A percentile compares a stretch with the other conserved stretches of the same genome.
phyloP scores from a whole-genome alignment of 2,797 vertebrate genomes.

The Geotrypetes seraphini region DNA sequence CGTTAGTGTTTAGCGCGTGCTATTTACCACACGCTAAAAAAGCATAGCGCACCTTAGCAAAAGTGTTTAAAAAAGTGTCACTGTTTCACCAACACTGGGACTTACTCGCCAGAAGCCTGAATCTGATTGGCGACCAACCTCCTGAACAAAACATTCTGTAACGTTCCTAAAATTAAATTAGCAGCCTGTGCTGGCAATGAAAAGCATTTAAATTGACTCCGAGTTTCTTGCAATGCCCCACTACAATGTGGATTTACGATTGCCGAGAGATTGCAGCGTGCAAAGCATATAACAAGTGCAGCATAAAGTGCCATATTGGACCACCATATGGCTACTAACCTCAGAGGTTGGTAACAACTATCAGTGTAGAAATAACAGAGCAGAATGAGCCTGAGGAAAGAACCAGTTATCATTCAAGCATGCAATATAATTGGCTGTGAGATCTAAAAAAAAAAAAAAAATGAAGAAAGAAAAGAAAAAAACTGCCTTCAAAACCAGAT shows the following conservation, averaged over 20 bases:
- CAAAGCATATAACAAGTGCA: no score
- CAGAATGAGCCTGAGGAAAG: conserved; percentile 67
- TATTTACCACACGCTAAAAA: no score
- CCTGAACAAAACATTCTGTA: conserved; percentile 34
- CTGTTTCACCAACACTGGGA: no score
- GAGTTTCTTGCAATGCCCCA: conserved; percentile 29
- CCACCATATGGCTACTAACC: conserved; percentile 71
- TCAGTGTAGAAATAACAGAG: conserved; percentile 62
- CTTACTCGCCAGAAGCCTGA: conserved; percentile 35
- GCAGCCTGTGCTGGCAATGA: conserved; percentile 31
- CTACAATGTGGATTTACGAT: conserved; percentile 50
- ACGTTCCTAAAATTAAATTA: conserved; percentile 38
- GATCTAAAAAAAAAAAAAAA: conserved; percentile 56
- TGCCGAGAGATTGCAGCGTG: no score
- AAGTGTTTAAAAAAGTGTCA: no score
- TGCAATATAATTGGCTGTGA: conserved; percentile 69
- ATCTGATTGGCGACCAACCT: conserved; percentile 33
- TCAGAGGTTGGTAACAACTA: conserved; percentile 65
- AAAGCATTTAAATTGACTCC: conserved; percentile 19
- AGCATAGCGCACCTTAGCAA: no score
- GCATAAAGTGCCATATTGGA: conserved; percentile 62
- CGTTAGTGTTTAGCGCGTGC: no score
- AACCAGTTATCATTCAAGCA: conserved; percentile 68
- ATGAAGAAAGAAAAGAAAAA: no score
- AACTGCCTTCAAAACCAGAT: conserved; percentile 68